These are phyloP conservation scores for Phrynosoma blainvillii DNA, from an alignment of 2,113 vertebrate genomes.

Conservation along the genomic window DNA sequence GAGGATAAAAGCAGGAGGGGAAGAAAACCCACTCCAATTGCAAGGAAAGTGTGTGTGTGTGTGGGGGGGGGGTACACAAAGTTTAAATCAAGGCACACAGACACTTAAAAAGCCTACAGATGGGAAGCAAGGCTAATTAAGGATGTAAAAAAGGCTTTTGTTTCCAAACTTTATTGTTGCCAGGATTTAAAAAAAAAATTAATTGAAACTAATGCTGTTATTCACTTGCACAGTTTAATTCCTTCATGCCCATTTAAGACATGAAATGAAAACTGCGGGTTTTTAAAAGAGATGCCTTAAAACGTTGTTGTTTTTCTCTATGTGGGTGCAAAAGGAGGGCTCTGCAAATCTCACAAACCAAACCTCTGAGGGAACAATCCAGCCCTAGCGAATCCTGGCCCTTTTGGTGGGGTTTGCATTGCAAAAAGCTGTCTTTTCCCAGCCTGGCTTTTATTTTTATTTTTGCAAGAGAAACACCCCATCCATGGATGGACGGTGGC, in stretches of 20 bases:
- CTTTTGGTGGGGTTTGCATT: too few relatives aligned
- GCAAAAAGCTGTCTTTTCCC: background rate
- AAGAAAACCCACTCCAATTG: background rate
- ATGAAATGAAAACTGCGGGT: conserved; percentile 63
- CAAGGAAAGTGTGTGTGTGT: conserved; percentile 30
- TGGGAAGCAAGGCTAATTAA: conserved; percentile 83
- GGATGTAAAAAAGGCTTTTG: conserved; percentile 81
- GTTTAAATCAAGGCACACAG: conserved; percentile 77
- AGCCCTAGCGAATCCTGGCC: background rate
- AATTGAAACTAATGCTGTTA: conserved; percentile 83
- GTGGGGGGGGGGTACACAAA: conserved; percentile 69
- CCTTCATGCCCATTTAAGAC: conserved; percentile 75
- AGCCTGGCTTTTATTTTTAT: too few relatives aligned
- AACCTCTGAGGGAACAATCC: background rate
- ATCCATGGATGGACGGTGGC: background rate
- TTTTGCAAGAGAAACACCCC: too few relatives aligned
- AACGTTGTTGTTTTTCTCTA: background rate
- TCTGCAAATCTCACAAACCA: background rate
- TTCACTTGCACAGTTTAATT: conserved; percentile 79
- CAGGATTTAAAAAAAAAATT: conserved; percentile 73
- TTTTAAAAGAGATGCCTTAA: conserved; percentile 48
- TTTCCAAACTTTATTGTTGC: conserved; percentile 85
- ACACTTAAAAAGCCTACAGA: conserved; percentile 76
- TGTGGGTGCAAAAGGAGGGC: background rate
- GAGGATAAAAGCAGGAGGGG: background rate